Evolutionary conservation across 1,140 invertebrate species (phyloP).

Genomic region (Drosophila orosa): DNA sequence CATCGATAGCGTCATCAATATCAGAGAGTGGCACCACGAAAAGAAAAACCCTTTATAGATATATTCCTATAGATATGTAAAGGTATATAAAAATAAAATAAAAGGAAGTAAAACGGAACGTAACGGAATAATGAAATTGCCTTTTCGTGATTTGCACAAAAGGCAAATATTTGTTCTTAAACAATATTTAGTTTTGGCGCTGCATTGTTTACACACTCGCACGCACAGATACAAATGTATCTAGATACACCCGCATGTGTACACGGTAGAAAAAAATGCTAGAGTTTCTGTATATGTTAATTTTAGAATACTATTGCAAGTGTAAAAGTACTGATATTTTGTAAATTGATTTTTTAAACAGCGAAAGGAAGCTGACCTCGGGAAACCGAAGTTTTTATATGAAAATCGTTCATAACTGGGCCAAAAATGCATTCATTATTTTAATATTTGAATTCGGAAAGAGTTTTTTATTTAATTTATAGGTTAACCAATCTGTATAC

Average conservation of each 20-base stretch:
- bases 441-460: too few relatives aligned
- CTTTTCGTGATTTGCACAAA: conserved; percentile 64
- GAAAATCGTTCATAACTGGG: too few relatives aligned
- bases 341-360: too few relatives aligned
- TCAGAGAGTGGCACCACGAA: conserved; percentile 10
- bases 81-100: conserved; percentile 4
- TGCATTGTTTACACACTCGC: conserved; percentile 73
- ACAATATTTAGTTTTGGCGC: conserved; percentile 80
- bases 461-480: too few relatives aligned
- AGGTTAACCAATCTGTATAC: too few relatives aligned
- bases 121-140: conserved; percentile 47
- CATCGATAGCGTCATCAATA: conserved; percentile 72
- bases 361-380: too few relatives aligned
- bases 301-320: not conserved
- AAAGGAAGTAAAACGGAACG: conserved; percentile 23
- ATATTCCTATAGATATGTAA: not conserved
- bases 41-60: conserved; percentile 21
- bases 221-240: conserved; percentile 46
- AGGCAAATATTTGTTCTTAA: conserved; percentile 81
- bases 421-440: too few relatives aligned
- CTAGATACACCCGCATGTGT: conserved; percentile 5
- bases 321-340: too few relatives aligned
- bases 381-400: too few relatives aligned
- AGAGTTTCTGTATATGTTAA: not conserved
- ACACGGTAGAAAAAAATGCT: not conserved